phyloP scores from a whole-genome alignment of 2,113 vertebrate genomes.

The Cricetomys ansorgei region DNA sequence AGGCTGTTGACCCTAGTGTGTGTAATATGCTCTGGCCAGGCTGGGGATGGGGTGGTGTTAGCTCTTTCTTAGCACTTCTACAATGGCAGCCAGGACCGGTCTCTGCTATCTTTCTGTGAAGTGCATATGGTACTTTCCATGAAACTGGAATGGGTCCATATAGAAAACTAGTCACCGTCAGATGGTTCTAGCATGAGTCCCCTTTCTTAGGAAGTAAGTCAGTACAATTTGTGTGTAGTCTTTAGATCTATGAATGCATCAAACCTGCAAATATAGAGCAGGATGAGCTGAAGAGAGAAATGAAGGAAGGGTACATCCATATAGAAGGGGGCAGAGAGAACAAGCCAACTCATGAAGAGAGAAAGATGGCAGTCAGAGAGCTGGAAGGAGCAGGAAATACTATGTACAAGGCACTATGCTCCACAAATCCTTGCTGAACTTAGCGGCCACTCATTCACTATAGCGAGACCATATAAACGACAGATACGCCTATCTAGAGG shows the following conservation, averaged over 20 bases:
- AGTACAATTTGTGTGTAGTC: neutral
- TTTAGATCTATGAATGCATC: neutral
- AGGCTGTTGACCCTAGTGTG: neutral
- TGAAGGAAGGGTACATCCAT: neutral
- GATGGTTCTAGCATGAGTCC: neutral
- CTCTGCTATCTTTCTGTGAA: neutral
- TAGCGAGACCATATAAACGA: neutral
- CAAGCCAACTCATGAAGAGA: too few relatives aligned
- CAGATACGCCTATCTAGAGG: neutral
- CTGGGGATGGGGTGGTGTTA: neutral
- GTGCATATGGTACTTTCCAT: neutral
- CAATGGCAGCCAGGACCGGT: neutral
- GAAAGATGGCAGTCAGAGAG: neutral
- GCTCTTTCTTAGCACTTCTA: neutral
- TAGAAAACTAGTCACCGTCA: neutral
- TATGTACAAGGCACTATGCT: neutral
- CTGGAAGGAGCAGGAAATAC: neutral
- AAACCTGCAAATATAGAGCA: neutral
- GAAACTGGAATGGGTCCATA: neutral
- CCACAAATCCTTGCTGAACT: neutral
- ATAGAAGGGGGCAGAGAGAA: neutral
- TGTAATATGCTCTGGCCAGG: neutral
- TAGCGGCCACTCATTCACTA: accelerated
- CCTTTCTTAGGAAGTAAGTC: neutral
- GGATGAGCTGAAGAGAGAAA: neutral